Evolutionary conservation across 1,140 invertebrate genomes (phyloP).

Genomic region (Pachyrhynchus sulphureomaculatus): DNA sequence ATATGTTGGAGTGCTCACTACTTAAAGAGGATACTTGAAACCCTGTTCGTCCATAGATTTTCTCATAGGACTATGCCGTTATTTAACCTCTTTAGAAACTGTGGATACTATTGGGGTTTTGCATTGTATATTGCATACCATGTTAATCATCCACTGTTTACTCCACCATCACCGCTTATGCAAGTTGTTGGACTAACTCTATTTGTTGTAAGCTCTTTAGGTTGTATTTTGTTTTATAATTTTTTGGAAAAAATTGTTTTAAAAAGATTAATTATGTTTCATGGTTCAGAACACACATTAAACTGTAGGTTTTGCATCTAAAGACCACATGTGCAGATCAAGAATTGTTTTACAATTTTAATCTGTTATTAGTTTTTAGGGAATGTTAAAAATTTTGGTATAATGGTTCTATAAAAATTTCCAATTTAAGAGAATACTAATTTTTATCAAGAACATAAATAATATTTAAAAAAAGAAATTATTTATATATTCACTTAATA

Average conservation of each 20-base stretch:
- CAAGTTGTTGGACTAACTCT: slow-evolving; percentile 70
- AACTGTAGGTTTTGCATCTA: too few relatives aligned
- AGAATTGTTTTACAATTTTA: too few relatives aligned
- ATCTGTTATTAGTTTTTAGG: too few relatives aligned
- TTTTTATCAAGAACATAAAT: too few relatives aligned
- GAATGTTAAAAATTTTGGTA: too few relatives aligned
- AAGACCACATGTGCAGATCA: too few relatives aligned
- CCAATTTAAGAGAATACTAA: too few relatives aligned
- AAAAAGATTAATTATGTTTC: background rate
- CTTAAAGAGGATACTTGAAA: slow-evolving; percentile 91
- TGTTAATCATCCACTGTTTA: slow-evolving; percentile 95
- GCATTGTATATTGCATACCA: slow-evolving; percentile 95
- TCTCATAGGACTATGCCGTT: slow-evolving; percentile 98
- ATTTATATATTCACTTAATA: too few relatives aligned
- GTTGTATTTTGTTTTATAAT: slow-evolving; percentile 25
- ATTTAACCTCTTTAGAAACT: slow-evolving; percentile 96
- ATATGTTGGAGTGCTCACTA: slow-evolving; percentile 85
- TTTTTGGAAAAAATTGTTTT: background rate
- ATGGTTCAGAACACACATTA: too few relatives aligned
- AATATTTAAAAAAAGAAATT: too few relatives aligned
- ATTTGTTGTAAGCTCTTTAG: slow-evolving; percentile 75
- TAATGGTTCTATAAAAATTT: too few relatives aligned
- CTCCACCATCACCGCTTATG: slow-evolving; percentile 70
- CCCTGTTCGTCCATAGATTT: slow-evolving; percentile 96
- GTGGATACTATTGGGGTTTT: slow-evolving; percentile 97